phyloP scores from a whole-genome alignment of 1,140 invertebrate species.

The Drosophila trapezifrons region DNA sequence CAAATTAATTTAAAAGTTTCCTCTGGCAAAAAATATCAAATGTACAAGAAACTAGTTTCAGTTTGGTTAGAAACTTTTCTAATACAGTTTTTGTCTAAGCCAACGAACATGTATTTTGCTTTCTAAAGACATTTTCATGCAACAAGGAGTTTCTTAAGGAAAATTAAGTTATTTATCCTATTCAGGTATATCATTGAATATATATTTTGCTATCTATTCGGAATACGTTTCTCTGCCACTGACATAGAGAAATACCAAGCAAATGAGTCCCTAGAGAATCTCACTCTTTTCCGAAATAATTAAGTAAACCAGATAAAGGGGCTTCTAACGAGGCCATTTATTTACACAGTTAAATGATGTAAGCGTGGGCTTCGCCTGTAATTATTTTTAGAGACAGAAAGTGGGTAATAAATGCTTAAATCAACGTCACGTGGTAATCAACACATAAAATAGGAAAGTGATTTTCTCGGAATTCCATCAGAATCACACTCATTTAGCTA shows the following conservation, averaged over 20 bases:
- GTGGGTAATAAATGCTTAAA: conserved; percentile 4
- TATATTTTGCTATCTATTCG: background rate
- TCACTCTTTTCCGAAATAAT: background rate
- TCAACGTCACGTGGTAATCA: conserved; percentile 1
- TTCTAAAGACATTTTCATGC: background rate
- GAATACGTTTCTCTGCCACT: no score
- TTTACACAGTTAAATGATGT: conserved; percentile 38
- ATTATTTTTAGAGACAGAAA: background rate
- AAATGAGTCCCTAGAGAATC: conserved; percentile 2
- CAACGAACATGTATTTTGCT: background rate
- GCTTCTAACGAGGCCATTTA: conserved; percentile 41
- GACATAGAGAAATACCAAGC: background rate
- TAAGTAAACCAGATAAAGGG: background rate
- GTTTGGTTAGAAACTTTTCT: conserved; percentile 1
- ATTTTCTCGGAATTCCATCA: background rate
- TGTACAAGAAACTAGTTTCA: background rate
- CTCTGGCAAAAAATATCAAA: background rate
- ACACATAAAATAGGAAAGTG: background rate
- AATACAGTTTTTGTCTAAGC: conserved; percentile 4
- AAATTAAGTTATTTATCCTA: no score
- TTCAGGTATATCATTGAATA: no score
- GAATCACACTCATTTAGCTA: background rate
- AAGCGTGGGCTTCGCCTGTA: conserved; percentile 1
- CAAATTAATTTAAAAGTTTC: conserved; percentile 9
- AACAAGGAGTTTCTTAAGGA: background rate